Conservation (phyloP, 2,888 invertebrate species). For the Drosophila paranaensis region DNA sequence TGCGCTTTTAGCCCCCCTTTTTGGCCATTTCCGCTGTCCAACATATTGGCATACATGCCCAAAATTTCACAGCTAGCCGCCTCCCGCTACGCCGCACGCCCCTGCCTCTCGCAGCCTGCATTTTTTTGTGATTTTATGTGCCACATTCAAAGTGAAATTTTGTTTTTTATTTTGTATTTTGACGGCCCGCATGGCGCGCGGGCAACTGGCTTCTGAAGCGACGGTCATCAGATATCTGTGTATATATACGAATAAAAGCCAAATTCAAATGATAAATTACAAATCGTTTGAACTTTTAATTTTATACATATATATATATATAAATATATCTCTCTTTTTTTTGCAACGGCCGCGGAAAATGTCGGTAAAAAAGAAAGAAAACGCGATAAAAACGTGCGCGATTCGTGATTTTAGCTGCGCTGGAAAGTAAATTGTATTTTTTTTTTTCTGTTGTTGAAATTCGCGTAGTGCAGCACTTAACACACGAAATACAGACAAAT, state of each 20-base stretch:
- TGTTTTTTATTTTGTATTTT: slow-evolving; percentile 21
- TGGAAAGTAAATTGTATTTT: slow-evolving; percentile 41
- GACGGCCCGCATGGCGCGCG: slow-evolving; percentile 8
- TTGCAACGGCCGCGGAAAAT: slow-evolving; percentile 41
- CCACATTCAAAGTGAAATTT: slow-evolving; percentile 72
- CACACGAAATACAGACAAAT: slow-evolving; percentile 14
- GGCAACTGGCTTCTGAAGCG: slow-evolving; percentile 46
- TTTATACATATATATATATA: background rate
- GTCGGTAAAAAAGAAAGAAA: slow-evolving; percentile 40
- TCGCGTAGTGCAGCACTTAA: slow-evolving; percentile 38
- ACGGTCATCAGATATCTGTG: slow-evolving; percentile 13
- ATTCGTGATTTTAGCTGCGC: slow-evolving; percentile 45
- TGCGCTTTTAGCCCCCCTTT: slow-evolving; percentile 61
- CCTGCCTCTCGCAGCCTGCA: background rate
- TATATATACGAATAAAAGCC: background rate
- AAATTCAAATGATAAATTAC: slow-evolving; percentile 38
- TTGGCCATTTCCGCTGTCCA: slow-evolving; percentile 70
- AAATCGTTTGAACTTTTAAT: slow-evolving; percentile 20
- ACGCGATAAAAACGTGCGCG: slow-evolving; percentile 67
- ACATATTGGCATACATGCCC: slow-evolving; percentile 76
- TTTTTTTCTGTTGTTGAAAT: slow-evolving; percentile 57
- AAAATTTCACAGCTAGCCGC: slow-evolving; percentile 48
- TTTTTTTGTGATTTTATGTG: slow-evolving; percentile 50
- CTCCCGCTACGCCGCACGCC: background rate
- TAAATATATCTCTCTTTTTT: background rate